Percentiles rank a stretch among this genome's conserved stretches.
Evolutionary conservation across 2,797 vertebrate genomes (phyloP).

Genomic region (Mormyrops boulengeri): DNA sequence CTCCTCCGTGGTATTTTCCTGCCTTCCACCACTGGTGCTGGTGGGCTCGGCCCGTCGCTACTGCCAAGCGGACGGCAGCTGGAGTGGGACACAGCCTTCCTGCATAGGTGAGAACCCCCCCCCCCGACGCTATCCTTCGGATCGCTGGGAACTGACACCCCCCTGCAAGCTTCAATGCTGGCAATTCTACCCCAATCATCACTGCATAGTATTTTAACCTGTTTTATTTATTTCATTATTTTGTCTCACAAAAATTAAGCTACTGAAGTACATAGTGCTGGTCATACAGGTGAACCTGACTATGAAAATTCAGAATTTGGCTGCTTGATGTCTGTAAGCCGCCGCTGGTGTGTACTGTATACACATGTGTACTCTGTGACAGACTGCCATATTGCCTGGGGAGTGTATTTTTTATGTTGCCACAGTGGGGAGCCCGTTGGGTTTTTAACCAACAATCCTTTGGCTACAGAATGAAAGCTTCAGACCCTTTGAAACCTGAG

Average conservation of each 20-base stretch:
- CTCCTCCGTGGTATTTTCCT: constrained; percentile 88
- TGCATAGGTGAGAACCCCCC: constrained; percentile 76
- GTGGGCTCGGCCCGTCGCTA: constrained; percentile 86
- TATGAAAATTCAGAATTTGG: neutral
- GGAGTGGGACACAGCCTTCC: constrained; percentile 94
- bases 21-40: constrained; percentile 74
- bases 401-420: neutral
- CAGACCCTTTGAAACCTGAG: neutral
- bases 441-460: neutral
- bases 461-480: neutral
- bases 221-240: neutral
- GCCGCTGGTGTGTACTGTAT: neutral
- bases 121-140: neutral
- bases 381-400: neutral
- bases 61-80: constrained; percentile 89
- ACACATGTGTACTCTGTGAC: neutral
- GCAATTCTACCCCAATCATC: neutral
- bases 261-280: neutral
- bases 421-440: neutral
- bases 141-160: neutral
- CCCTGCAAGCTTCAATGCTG: neutral
- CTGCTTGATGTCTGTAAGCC: neutral
- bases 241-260: neutral
- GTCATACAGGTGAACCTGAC: neutral
- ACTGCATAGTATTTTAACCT: neutral